These are phyloP conservation scores for Octodon degus DNA, from an alignment of 2,113 vertebrate genomes.

Conservation along the genomic window DNA sequence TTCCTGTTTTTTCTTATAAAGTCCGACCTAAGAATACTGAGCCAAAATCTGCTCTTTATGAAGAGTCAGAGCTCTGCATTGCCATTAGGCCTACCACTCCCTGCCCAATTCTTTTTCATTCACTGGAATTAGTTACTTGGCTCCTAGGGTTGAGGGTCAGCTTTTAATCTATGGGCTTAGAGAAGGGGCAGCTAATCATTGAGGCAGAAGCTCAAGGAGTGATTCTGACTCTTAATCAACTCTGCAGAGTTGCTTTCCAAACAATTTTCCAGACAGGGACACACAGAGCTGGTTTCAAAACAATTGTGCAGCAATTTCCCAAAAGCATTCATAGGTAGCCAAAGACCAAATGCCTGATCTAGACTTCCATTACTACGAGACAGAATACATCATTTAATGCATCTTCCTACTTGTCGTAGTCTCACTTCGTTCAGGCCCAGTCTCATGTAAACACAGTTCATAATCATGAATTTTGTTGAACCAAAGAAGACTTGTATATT, in stretches of 20 bases:
- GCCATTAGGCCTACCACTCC: not conserved
- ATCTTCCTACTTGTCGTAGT: not conserved
- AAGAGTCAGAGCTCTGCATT: not conserved
- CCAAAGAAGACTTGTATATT: constrained; percentile 49
- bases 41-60: not conserved
- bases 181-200: not conserved
- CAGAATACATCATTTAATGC: not conserved
- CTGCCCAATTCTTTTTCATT: not conserved
- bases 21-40: not conserved
- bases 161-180: not conserved
- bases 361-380: not conserved
- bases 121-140: not conserved
- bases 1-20: constrained; percentile 44
- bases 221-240: constrained; percentile 9
- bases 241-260: constrained; percentile 1
- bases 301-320: constrained; percentile 15
- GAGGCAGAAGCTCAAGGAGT: not conserved
- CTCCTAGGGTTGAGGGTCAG: not conserved
- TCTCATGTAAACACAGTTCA: constrained; percentile 21
- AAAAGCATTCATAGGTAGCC: not conserved
- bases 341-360: not conserved
- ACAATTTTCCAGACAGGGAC: not conserved
- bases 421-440: constrained; percentile 12
- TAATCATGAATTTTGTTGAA: constrained; percentile 59
- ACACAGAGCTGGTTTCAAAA: not conserved